Evolutionary conservation across 2,797 vertebrate species (phyloP).

Genomic region (Pseudochromis fuscus): DNA sequence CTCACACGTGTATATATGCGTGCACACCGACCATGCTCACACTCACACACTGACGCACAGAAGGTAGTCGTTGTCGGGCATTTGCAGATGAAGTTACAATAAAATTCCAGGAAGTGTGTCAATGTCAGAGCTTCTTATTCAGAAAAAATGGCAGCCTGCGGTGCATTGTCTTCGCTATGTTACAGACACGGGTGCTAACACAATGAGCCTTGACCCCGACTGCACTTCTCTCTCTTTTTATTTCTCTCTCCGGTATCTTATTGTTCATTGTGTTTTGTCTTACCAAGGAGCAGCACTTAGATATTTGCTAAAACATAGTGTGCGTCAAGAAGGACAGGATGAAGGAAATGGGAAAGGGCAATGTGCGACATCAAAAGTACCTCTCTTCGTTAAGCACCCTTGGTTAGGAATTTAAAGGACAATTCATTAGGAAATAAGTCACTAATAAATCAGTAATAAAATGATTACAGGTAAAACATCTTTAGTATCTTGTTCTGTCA

Average conservation of each 20-base stretch:
- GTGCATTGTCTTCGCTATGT: slow-evolving; percentile 71
- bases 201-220: slow-evolving; percentile 60
- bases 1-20: not conserved
- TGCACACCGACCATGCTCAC: not conserved
- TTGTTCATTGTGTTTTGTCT: slow-evolving; percentile 57
- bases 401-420: too few relatives aligned
- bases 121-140: slow-evolving; percentile 59
- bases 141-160: slow-evolving; percentile 66
- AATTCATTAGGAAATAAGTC: too few relatives aligned
- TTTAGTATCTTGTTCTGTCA: too few relatives aligned
- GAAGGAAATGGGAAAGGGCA: slow-evolving; percentile 1
- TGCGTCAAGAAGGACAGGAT: not conserved
- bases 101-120: slow-evolving; percentile 76
- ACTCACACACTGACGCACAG: not conserved
- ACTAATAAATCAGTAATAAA: too few relatives aligned
- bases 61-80: slow-evolving; percentile 7
- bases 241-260: slow-evolving; percentile 56
- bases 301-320: slow-evolving; percentile 25
- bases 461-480: too few relatives aligned
- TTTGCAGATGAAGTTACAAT: slow-evolving; percentile 54
- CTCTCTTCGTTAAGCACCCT: too few relatives aligned
- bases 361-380: too few relatives aligned
- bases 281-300: slow-evolving; percentile 19
- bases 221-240: slow-evolving; percentile 23
- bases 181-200: slow-evolving; percentile 29